phyloP scores from a whole-genome alignment of 2,113 vertebrate genomes.

The Anser brachyrhynchus region DNA sequence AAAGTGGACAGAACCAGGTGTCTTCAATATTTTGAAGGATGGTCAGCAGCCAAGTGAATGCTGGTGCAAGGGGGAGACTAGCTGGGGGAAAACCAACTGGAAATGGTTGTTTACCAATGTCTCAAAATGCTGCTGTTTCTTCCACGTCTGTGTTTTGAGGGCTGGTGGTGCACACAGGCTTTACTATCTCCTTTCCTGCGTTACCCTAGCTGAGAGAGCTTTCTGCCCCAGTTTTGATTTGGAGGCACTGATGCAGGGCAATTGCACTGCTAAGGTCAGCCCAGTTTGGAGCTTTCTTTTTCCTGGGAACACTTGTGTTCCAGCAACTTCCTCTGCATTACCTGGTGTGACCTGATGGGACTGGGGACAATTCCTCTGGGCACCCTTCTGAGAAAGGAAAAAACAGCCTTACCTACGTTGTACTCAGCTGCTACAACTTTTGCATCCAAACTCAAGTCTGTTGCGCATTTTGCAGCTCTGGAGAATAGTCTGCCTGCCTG shows the following conservation, averaged over 20 bases:
- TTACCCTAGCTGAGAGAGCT: background rate
- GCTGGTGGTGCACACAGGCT: background rate
- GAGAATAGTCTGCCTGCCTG: background rate
- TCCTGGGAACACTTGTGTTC: fast-evolving
- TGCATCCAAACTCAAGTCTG: background rate
- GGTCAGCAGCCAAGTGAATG: background rate
- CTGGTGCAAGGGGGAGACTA: background rate
- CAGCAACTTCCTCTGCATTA: background rate
- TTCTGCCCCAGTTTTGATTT: background rate
- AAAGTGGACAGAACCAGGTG: background rate
- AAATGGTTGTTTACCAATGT: background rate
- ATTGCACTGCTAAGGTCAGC: background rate
- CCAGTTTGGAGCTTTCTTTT: background rate
- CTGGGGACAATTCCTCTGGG: background rate
- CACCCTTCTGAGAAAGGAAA: background rate
- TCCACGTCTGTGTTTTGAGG: background rate
- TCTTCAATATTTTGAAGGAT: background rate
- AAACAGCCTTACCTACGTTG: background rate
- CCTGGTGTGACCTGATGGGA: background rate
- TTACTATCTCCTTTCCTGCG: background rate
- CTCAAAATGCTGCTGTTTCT: background rate
- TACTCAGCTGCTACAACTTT: background rate
- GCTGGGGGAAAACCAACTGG: background rate
- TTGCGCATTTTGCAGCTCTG: background rate
- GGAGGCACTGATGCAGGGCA: fast-evolving